Conservation (phyloP, 92 coral and sea anemone species). For the Epizoanthus rinbou region DNA sequence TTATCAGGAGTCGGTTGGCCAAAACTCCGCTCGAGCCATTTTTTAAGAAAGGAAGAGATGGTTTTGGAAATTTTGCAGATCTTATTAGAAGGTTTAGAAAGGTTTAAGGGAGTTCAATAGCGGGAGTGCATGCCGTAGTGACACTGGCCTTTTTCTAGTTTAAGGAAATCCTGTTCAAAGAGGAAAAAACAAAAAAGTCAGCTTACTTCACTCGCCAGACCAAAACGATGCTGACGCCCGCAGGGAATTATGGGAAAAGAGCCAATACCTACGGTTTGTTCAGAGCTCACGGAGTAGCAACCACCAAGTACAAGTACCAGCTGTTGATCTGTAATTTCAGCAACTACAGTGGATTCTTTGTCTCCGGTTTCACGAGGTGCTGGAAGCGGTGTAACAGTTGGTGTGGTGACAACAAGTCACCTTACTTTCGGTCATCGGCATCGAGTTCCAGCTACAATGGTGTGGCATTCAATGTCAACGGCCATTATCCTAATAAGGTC, state of each 20-base stretch:
- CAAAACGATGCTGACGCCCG: background rate
- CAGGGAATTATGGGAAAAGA: constrained; percentile 28
- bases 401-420: constrained; percentile 1
- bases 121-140: too few relatives aligned
- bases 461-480: constrained; percentile 58
- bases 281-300: constrained; percentile 13
- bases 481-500: background rate
- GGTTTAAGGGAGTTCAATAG: too few relatives aligned
- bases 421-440: constrained; percentile 47
- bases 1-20: too few relatives aligned
- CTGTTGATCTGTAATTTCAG: too few relatives aligned
- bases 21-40: too few relatives aligned
- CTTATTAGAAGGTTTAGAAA: too few relatives aligned
- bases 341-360: constrained; percentile 32
- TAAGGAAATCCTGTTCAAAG: constrained; percentile 26
- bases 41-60: too few relatives aligned
- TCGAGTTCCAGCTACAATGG: background rate
- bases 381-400: constrained; percentile 34
- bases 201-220: constrained; percentile 32
- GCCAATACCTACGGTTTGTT: constrained; percentile 33
- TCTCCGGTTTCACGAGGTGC: constrained; percentile 48
- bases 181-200: constrained; percentile 24
- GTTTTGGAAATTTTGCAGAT: too few relatives aligned
- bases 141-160: background rate
- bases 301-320: background rate